Evolutionary conservation across 37 sponge, comb jelly and placozoan species (phyloP), one percentile per base, ranked within the genome.

Genomic region (Diacarnus erythraeanus): DNA sequence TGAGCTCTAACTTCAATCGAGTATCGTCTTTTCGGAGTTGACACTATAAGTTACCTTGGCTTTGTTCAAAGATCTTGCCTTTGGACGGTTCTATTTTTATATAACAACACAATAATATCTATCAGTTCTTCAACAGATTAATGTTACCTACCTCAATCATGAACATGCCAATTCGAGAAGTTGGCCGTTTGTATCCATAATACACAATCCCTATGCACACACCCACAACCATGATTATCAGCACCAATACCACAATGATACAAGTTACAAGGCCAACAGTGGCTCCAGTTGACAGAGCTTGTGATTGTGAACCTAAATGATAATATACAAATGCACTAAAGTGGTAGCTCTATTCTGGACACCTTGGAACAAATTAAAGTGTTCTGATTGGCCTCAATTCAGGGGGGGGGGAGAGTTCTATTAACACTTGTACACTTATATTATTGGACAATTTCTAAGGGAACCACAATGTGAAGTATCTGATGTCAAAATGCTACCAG

Each of bases 131-230:
- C 41, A 71, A 12, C 23, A 8, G 26, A 15, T 61, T 26, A 71
- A 42, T 23, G 38, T 42, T 15, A 71, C 80, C 57, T 36, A 89
- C 89, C 80, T 89, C 74, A 67, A 89, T 89, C 80, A 89, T 84
- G 40, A 74, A 83, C 23, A 72, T 64, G 1, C 89, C 89, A 25
- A 83, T 30, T 23, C 58, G 21, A 0, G 84, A 83, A 38, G 44
- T 58, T 0, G 90, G 90, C 2, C 35, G 74, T 21, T 40, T 59
- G 44, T 84, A 84, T 30, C 77, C 85, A 76, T 84, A 80, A 20
- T 64, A 12, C 20, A 83, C 6, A 4, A 88, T 27, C 51, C 40
- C 75, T 3, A 63, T 30, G 23, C 64, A 63, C 21, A 21, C 59
- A 15, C 36, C 71, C 29, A 83, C 6, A 25, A 79, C 40, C 3